Evolutionary conservation across 2,888 invertebrate species (phyloP), one percentile per base, ranked within the genome.

Genomic region (Gymnocheta viridis): DNA sequence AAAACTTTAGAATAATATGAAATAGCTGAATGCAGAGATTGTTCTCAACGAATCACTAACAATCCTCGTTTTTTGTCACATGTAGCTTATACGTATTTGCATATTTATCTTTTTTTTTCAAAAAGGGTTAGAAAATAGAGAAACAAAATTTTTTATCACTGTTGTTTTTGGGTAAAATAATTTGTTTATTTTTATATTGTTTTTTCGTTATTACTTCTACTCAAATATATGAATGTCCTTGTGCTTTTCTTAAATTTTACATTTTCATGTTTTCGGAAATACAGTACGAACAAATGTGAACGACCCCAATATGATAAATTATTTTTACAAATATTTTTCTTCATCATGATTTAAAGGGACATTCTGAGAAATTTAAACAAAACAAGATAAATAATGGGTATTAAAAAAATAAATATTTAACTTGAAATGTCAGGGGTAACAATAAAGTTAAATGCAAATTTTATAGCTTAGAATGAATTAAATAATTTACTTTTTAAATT

Each of bases 201-300:
- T 38, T 66, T 35, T 35, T 38, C 6, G 0, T 6, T 27, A 19
- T 12, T 38, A 17, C 24, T 12, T 51, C 14, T 19, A 10, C 14
- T 24, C n/a, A 35, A 14, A 54, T 29, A 5, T 38, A 14, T 35
- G 35, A n/a, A 9, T 60, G 49, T 69, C 14, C 22, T 73, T 66
- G 58, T 80, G 27, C 47, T 58, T 80, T 80, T 56, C 38, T 79
- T 66, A 32, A 66, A 66, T 47, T 17, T 24, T 56, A 62, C 0
- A 44, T 32, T 51, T 78, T 78, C 54, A 54, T 78, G 62, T 62
- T 62, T 62, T 70, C 64, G 38, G n/a, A 58, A 49, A 64, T 62
- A 32, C 41, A 29, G 10, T 17, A 56, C 22, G 41, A 76, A 44
- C 41, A 54, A 79, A 79, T 79, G 64, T 58, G 54, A 79, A 66